Conservation (phyloP, 1,140 invertebrate genomes). For the Zaprionus lachaisei region DNA sequence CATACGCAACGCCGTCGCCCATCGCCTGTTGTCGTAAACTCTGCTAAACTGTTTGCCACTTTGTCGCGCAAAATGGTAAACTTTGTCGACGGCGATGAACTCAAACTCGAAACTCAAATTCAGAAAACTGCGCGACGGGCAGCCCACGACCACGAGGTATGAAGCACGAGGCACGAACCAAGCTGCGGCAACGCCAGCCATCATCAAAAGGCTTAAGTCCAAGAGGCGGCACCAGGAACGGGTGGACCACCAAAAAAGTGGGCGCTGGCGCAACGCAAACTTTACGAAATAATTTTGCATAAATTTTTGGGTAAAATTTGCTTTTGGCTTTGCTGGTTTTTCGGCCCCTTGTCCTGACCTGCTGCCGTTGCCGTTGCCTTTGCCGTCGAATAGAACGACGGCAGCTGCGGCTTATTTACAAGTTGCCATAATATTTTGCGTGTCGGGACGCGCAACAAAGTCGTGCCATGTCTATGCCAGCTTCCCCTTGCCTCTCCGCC, state of each 20-base stretch:
- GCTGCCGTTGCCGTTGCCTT: constrained; percentile 30
- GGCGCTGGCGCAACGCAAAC: constrained; percentile 71
- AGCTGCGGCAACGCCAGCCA: constrained; percentile 40
- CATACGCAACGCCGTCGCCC: constrained; percentile 60
- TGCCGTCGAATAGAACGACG: constrained; percentile 30
- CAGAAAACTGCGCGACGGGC: constrained; percentile 21
- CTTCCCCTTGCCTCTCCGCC: not conserved
- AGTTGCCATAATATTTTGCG: constrained; percentile 83
- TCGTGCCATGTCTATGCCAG: constrained; percentile 30
- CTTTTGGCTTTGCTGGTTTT: constrained; percentile 72
- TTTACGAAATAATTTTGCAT: constrained; percentile 83
- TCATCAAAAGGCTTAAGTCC: constrained; percentile 78
- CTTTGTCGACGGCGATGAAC: constrained; percentile 78
- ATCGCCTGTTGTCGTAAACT: constrained; percentile 74
- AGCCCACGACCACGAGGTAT: constrained; percentile 31
- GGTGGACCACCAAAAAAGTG: constrained; percentile 49
- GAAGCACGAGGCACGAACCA: not conserved
- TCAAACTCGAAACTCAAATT: constrained; percentile 48
- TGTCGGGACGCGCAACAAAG: constrained; percentile 54
- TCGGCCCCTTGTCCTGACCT: constrained; percentile 47
- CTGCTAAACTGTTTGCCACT: constrained; percentile 82
- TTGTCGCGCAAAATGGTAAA: constrained; percentile 82
- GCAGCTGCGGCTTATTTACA: constrained; percentile 82
- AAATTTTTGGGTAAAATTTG: constrained; percentile 78
- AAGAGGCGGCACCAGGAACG: constrained; percentile 28